Conservation (phyloP, 2,888 invertebrate genomes). For the Pandemis corylana region DNA sequence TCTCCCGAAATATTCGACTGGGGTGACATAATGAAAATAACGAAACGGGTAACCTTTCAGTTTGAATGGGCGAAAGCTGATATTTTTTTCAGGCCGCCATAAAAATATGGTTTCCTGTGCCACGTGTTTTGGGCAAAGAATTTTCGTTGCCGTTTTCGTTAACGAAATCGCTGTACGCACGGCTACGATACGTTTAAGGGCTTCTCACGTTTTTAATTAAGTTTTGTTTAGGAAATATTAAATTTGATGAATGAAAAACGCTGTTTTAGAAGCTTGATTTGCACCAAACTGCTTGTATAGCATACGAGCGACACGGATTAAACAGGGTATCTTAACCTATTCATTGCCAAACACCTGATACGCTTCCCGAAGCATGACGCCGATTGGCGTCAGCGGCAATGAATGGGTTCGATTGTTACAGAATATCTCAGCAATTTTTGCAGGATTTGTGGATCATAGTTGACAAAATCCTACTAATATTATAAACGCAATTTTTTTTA, state of each 20-base stretch:
- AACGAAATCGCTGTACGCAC: neutral
- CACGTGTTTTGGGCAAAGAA: neutral
- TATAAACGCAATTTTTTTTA: no score
- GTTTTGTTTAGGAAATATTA: neutral
- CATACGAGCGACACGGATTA: no score
- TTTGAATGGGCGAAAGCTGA: slow-evolving; percentile 12
- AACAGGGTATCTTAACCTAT: no score
- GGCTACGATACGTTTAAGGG: neutral
- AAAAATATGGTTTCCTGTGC: neutral
- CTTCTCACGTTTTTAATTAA: neutral
- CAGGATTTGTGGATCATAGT: no score
- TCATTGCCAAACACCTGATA: no score
- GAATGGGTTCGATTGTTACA: no score
- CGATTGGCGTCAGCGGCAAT: no score
- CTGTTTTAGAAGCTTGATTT: neutral
- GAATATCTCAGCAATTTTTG: no score
- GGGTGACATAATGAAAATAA: slow-evolving; percentile 16
- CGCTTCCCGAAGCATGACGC: no score
- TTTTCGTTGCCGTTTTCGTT: neutral
- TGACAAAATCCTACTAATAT: no score
- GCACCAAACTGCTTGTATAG: no score
- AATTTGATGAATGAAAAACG: neutral
- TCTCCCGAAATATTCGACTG: slow-evolving; percentile 8
- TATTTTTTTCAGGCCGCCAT: neutral
- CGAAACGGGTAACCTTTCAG: slow-evolving; percentile 8